phyloP scores from a whole-genome alignment of 1,140 invertebrate species.

The Trialeurodes vaporariorum region DNA sequence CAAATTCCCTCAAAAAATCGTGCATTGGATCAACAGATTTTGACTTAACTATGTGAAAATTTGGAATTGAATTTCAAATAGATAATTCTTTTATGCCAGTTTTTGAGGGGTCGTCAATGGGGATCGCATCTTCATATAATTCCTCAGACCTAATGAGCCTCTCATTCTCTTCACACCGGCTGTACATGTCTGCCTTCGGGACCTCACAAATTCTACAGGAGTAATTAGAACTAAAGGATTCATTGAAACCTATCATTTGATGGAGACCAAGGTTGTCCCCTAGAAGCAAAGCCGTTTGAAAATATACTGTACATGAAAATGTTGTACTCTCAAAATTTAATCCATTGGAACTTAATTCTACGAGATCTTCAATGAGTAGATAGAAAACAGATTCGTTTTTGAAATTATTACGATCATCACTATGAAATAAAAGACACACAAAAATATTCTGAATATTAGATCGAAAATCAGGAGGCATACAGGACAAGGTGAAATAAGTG shows the following conservation, averaged over 20 bases:
- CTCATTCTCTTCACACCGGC: no score
- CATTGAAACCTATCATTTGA: constrained; percentile 27
- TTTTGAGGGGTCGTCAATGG: no score
- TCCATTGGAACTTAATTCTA: constrained; percentile 23
- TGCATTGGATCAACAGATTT: no score
- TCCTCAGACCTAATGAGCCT: no score
- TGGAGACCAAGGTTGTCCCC: constrained; percentile 33
- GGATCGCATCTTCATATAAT: no score
- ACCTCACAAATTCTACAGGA: no score
- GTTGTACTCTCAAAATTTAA: constrained; percentile 18
- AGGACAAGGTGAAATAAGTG: constrained; percentile 26
- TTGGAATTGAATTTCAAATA: no score
- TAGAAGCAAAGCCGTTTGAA: constrained; percentile 24
- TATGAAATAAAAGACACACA: constrained; percentile 25
- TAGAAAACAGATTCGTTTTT: constrained; percentile 25
- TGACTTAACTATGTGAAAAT: no score
- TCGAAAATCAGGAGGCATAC: constrained; percentile 25
- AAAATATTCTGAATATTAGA: constrained; percentile 29
- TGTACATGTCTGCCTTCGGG: no score
- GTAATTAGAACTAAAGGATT: no score
- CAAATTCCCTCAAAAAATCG: no score
- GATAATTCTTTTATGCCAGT: no score
- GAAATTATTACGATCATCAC: constrained; percentile 25
- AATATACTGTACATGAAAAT: constrained; percentile 17
- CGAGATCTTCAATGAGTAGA: constrained; percentile 27